Base-by-base conservation (phyloP, 1,140 invertebrate genomes). In the Hermetia illucens region DNA sequence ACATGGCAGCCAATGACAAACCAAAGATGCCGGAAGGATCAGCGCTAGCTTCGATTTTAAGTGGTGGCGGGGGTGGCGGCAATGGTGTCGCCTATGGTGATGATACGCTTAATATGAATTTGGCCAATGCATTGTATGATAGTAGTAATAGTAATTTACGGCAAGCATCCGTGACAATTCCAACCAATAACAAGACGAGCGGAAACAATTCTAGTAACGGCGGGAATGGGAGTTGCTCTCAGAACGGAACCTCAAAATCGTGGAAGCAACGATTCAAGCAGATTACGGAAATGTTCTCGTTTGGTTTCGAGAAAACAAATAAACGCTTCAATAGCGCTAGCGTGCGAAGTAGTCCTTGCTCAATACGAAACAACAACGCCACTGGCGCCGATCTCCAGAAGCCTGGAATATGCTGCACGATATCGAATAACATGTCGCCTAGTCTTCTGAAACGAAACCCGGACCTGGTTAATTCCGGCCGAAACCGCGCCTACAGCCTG, bases 271-370 rank as follows among this genome's bases (percentile, higher is more conserved):
- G 55, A 5, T 43, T 61, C 19, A 52, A 53, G 19, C 58, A 61
- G 31, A 53, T 61, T 30, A 61, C 55, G 2, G 55, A 56, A 36
- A 55, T 55, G 21, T 58, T 61, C 18, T 51, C 53, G 44, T 58
- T 61, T 31, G 52, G 48, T 32, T 60, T 61, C 34, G 58, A 61
- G 34, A 60, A 60, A 38, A 42, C 46, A 38, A 47, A 51, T 38
- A 58, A 60, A 30, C 52, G 58, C 19, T 56, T 55, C n/a, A 53
- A 50, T 39, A 57, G 53, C 45, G 54, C 19, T 52, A n/a, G n/a
- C n/a, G n/a, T n/a, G 3, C 51, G 52, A 10, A 59, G 50, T 40
- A 55, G 45, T 38, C 48, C 53, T 5, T 57, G 48, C 36, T 33
- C 44, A 19, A 21, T 40, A 34, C 41, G 41, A 12, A 42, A 42